Conservation (phyloP, 2,797 vertebrate genomes). For the Premnoplex brunnescens region DNA sequence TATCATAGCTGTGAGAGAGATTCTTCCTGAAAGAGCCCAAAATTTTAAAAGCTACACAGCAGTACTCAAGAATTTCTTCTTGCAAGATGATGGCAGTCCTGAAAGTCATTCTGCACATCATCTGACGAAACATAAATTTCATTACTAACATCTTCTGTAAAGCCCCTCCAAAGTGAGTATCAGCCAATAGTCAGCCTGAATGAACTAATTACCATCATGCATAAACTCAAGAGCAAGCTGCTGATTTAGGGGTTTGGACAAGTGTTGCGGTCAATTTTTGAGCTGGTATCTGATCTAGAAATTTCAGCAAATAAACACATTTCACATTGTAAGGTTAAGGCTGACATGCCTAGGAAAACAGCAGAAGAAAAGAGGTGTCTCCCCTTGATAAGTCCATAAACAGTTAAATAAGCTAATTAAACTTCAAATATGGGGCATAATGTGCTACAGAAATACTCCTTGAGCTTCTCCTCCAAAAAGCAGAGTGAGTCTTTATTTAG, state of each 20-base stretch:
- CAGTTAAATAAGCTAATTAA: background rate
- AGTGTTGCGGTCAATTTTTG: background rate
- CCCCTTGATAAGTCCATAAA: background rate
- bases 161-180: background rate
- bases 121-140: rapidly evolving
- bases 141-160: background rate
- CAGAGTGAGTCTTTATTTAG: background rate
- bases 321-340: background rate
- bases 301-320: background rate
- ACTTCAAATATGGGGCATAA: background rate
- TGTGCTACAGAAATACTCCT: background rate
- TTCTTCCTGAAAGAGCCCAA: background rate
- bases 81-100: background rate
- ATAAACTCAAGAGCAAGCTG: background rate
- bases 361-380: background rate
- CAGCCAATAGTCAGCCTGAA: background rate
- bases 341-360: background rate
- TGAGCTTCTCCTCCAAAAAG: background rate
- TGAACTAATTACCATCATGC: background rate
- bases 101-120: background rate
- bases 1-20: background rate
- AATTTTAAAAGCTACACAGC: background rate
- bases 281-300: background rate
- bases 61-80: background rate
- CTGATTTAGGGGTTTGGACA: background rate